A percentile compares a stretch with the other conserved stretches of the same genome.
phyloP scores from a whole-genome alignment of 2,888 invertebrate species.

The Aphodius granarius region DNA sequence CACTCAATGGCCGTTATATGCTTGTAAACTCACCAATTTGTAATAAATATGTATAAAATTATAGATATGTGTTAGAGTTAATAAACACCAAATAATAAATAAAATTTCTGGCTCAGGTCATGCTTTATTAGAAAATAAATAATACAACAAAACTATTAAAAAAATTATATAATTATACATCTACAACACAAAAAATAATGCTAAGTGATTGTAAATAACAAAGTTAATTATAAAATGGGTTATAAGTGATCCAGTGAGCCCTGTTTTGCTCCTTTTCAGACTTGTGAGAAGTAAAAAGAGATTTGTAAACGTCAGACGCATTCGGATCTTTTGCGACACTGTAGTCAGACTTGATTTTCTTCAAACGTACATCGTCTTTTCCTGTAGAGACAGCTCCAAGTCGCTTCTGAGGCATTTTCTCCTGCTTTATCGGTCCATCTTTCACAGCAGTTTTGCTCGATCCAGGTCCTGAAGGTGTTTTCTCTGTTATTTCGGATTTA shows the following conservation, averaged over 20 bases:
- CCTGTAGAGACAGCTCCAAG: conserved; percentile 30
- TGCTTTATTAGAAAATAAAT: too few species aligned
- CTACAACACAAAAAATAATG: too few species aligned
- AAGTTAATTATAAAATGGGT: conserved; percentile 86
- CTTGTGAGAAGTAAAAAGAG: conserved; percentile 89
- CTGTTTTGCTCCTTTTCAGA: conserved; percentile 83
- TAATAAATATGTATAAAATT: too few species aligned
- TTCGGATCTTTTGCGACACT: conserved; percentile 90
- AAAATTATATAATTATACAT: too few species aligned
- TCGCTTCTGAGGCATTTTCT: conserved; percentile 34
- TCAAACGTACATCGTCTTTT: conserved; percentile 64
- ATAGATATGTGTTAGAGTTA: too few species aligned
- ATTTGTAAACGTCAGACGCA: conserved; percentile 89
- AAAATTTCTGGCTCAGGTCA: too few species aligned
- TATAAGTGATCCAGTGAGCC: conserved; percentile 98
- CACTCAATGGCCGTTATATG: too few species aligned
- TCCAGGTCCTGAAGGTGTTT: neutral
- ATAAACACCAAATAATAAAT: too few species aligned
- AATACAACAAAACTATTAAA: too few species aligned
- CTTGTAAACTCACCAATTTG: too few species aligned
- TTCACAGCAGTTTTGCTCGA: neutral
- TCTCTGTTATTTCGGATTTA: conserved; percentile 29
- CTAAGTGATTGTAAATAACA: too few species aligned
- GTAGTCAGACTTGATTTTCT: conserved; percentile 77
- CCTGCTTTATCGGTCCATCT: neutral